Base-by-base conservation (phyloP, 2,797 vertebrate genomes). In the Enteromius trimaculatus region DNA sequence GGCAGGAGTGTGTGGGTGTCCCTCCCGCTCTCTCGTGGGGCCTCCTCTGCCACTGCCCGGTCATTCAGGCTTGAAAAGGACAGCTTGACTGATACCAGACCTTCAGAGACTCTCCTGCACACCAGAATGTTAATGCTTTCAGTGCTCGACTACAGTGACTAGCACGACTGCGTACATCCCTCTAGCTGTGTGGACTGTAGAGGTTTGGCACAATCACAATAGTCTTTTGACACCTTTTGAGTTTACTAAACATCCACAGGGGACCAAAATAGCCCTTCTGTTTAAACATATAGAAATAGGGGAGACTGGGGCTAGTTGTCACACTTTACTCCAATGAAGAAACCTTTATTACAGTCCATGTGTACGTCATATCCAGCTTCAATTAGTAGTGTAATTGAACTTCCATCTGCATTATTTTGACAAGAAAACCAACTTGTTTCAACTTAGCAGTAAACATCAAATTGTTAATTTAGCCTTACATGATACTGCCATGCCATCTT, bases 211-310 rank as follows among this genome's bases (percentile, higher is more conserved):
- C 11, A 21, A 16, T 55, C 17, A 19, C 8, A 37, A n/a, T 51
- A 51, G 69, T 10, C 16, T 11, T 72, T 72, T 75, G 72, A 21
- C 51, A 55, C 21, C 29, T 37, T 62, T 62, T 92, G 92, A 92
- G 92, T 93, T 93, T 92, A 91, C 92, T 89, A 92, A 93, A 93
- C 92, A 90, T 93, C 91, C 89, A 92, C 88, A 84, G 66, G 82
- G 86, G 92, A 91, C 90, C 77, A 82, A 94, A 94, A 93, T 93
- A 94, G 90, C 82, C n/a, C 75, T 79, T 53, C 16, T 72, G 60
- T 84, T 70, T 89, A 68, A 88, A 53, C 71, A 26, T 51, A n/a
- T 66, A 44, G 31, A 58, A 75, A 39, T 75, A 76, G 7, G 2
- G 16, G 44, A 31, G 17, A 13, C 26, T 51, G 23, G 44, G 23